Evolutionary conservation across 23 tunicate species (phyloP).

Genomic region (Botrylloides violaceus): DNA sequence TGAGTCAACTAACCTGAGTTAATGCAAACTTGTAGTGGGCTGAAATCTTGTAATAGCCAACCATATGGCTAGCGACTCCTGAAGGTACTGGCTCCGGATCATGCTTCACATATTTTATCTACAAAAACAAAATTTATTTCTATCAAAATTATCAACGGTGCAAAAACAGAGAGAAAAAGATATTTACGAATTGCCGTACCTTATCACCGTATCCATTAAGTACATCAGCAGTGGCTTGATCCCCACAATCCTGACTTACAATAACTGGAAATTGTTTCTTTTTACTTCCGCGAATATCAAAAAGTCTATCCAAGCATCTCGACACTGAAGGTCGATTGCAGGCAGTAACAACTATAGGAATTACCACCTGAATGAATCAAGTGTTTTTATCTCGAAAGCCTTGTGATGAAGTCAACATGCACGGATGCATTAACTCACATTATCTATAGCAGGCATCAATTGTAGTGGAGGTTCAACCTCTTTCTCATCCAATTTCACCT

Average conservation of each 20-base stretch:
- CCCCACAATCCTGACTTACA: conserved; percentile 90
- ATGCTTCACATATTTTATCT: conserved; percentile 21
- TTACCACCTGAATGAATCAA: conserved; percentile 7
- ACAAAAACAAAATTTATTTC: not conserved
- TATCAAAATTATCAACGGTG: not conserved
- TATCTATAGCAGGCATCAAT: no score
- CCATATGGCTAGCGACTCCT: conserved; percentile 7
- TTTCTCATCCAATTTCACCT: no score
- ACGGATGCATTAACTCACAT: no score
- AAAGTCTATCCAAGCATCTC: conserved; percentile 56
- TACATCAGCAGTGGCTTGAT: conserved; percentile 45
- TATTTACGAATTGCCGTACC: conserved; percentile 2
- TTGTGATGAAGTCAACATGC: no score
- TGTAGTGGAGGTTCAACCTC: no score
- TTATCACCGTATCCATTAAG: conserved; percentile 40
- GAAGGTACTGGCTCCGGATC: conserved; percentile 13
- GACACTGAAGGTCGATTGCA: conserved; percentile 86
- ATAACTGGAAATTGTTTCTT: conserved; percentile 50
- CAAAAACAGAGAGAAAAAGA: not conserved
- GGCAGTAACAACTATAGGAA: conserved; percentile 67
- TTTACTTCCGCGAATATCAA: conserved; percentile 14
- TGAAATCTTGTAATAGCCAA: conserved; percentile 88
- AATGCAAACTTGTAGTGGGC: conserved; percentile 86
- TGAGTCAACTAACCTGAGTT: conserved; percentile 35
- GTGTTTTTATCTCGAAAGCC: no score